Base-by-base conservation (phyloP, 2,888 invertebrate species). In the Drosophila mimica region DNA sequence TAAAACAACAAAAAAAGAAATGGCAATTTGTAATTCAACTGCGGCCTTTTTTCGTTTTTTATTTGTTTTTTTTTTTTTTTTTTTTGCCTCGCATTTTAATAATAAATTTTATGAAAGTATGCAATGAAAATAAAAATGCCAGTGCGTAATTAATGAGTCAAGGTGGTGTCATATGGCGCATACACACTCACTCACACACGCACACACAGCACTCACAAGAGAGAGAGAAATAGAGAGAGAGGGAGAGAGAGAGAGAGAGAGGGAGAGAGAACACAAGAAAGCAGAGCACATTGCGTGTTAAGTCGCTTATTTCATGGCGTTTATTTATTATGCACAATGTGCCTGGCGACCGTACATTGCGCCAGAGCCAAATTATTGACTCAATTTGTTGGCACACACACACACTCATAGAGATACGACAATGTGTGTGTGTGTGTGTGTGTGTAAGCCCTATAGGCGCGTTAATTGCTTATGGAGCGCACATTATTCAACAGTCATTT, bases 291-390 rank as follows among this genome's bases (percentile, higher is more conserved):
- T 84, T 79, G 82, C 82, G 89, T 90, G 90, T 88, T 89, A 88
- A 90, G 89, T 87, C 88, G 88, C 90, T 89, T 90, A 87, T 90
- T 88, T 87, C 90, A 87, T 90, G 82, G 81, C 90, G 82, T 75
- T 86, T 90, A 88, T 88, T 90, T 90, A 90, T 88, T 90, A 88
- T 88, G 90, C 90, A 84, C 89, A 90, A 80, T 89, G 87, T 86
- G 86, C 90, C 83, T 70, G 54, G 43, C 80, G 63, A 75, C 66
- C 66, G 65, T 62, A 46, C 67, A 73, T 70, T 71, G 71, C 64
- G 66, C 49, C 72, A 71, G 64, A 71, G 65, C 40, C 57, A 88
- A 90, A 88, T 87, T 87, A 87, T 87, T 87, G 87, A 90, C 87
- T 87, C 90, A 87, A 87, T 87, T 87, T 87, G 90, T 80, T 74